These are phyloP conservation scores for Machaerirhynchus nigripectus DNA, from an alignment of 2,113 vertebrate species.

Conservation along the genomic window DNA sequence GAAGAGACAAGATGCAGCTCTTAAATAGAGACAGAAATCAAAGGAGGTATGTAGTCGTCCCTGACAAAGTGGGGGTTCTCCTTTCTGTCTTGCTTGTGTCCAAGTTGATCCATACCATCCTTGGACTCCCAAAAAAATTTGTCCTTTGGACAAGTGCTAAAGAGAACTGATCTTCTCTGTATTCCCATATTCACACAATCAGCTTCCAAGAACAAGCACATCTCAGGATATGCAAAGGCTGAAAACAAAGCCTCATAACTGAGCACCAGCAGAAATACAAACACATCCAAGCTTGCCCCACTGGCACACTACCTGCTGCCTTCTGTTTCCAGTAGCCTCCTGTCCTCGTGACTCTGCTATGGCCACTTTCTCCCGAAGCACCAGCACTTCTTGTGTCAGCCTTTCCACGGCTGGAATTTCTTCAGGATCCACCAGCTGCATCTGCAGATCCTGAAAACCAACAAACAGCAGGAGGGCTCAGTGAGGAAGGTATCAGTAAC, in stretches of 20 bases:
- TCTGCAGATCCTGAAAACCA: slow-evolving; percentile 82
- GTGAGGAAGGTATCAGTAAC: not conserved
- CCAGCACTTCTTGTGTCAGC: slow-evolving; percentile 83
- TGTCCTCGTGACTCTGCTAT: slow-evolving; percentile 61
- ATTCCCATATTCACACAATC: not conserved
- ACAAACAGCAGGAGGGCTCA: not conserved
- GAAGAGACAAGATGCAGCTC: not conserved
- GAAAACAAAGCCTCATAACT: not conserved
- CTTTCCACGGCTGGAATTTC: slow-evolving; percentile 82
- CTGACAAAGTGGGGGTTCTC: not conserved
- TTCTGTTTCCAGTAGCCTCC: slow-evolving; percentile 63
- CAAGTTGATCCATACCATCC: not conserved
- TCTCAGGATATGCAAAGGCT: not conserved
- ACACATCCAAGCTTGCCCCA: not conserved
- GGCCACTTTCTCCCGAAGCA: slow-evolving; percentile 80
- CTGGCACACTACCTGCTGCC: slow-evolving; percentile 73
- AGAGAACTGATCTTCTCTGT: not conserved
- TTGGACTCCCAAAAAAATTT: not conserved
- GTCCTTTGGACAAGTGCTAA: not conserved
- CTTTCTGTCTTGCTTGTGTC: not conserved
- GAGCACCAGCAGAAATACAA: not conserved
- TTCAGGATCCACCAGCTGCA: slow-evolving; percentile 83
- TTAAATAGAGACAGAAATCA: not conserved
- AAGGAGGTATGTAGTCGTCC: not conserved
- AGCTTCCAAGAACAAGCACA: not conserved